Evolutionary conservation across 2,888 invertebrate species (phyloP).

Genomic region (Ganaspis brasiliensis): DNA sequence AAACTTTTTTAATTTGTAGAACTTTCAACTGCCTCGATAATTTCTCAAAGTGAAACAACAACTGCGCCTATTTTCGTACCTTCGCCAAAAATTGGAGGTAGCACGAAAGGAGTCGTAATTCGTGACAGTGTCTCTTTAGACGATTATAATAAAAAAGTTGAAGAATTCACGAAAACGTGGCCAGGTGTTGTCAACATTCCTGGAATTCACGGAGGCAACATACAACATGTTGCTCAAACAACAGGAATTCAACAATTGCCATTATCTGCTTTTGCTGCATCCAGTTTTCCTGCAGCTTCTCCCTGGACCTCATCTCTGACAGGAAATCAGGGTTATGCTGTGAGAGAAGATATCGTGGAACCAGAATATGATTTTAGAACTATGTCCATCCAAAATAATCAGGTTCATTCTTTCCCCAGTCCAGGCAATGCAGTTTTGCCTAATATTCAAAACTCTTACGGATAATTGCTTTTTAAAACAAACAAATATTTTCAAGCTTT

Average conservation of each 20-base stretch:
- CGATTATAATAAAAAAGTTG: slow-evolving; percentile 72
- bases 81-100: slow-evolving; percentile 26
- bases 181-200: slow-evolving; percentile 60
- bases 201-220: slow-evolving; percentile 40
- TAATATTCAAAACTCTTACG: slow-evolving; percentile 15
- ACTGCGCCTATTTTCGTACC: slow-evolving; percentile 6
- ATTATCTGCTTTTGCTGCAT: slow-evolving; percentile 44
- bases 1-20: background rate
- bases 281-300: slow-evolving; percentile 37
- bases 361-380: slow-evolving; percentile 51
- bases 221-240: slow-evolving; percentile 3
- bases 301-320: slow-evolving; percentile 12
- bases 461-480: background rate
- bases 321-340: slow-evolving; percentile 68
- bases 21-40: background rate
- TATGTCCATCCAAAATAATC: slow-evolving; percentile 17
- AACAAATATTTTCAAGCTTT: background rate
- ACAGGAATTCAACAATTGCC: slow-evolving; percentile 40
- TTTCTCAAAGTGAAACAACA: background rate
- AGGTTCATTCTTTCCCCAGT: slow-evolving; percentile 1
- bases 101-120: slow-evolving; percentile 64
- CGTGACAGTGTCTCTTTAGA: slow-evolving; percentile 71
- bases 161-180: slow-evolving; percentile 74
- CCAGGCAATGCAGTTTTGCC: slow-evolving; percentile 17
- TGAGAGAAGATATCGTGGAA: slow-evolving; percentile 71